These are phyloP conservation scores for Sphecodes monilicornis DNA, from an alignment of 2,888 invertebrate genomes.

Conservation along the genomic window DNA sequence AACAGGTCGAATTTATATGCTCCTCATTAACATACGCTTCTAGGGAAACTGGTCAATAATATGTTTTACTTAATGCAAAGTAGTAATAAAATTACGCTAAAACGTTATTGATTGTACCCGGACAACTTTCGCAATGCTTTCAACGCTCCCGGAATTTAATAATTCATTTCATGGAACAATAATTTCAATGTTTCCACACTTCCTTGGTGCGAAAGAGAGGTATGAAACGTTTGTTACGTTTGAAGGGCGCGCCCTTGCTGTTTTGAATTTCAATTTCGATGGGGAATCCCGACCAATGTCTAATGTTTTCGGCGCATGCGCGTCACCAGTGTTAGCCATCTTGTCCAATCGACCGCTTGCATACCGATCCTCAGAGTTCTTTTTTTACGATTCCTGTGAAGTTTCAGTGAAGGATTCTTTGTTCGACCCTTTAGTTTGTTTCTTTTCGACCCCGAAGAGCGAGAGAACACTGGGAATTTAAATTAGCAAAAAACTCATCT, in stretches of 20 bases:
- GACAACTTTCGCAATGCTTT: neutral
- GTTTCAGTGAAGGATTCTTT: neutral
- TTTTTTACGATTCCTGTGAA: conserved; percentile 9
- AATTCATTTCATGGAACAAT: conserved; percentile 8
- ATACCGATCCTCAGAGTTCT: conserved; percentile 24
- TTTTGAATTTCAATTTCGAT: conserved; percentile 49
- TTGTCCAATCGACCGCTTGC: neutral
- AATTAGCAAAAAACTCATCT: neutral
- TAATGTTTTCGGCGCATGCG: conserved; percentile 18
- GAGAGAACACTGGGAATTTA: neutral
- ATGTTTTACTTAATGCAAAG: neutral
- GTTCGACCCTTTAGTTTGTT: neutral
- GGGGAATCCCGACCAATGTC: conserved; percentile 45
- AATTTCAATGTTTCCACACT: neutral
- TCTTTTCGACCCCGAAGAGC: neutral
- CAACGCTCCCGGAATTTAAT: neutral
- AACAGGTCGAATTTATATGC: neutral
- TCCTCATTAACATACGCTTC: neutral
- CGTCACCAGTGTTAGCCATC: neutral
- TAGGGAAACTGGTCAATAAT: neutral
- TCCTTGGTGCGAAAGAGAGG: neutral
- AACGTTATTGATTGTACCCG: neutral
- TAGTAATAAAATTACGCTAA: neutral
- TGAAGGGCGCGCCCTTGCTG: conserved; percentile 44
- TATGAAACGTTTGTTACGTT: conserved; percentile 20